phyloP scores from a whole-genome alignment of 2,113 vertebrate species.

The Smithornis capensis region DNA sequence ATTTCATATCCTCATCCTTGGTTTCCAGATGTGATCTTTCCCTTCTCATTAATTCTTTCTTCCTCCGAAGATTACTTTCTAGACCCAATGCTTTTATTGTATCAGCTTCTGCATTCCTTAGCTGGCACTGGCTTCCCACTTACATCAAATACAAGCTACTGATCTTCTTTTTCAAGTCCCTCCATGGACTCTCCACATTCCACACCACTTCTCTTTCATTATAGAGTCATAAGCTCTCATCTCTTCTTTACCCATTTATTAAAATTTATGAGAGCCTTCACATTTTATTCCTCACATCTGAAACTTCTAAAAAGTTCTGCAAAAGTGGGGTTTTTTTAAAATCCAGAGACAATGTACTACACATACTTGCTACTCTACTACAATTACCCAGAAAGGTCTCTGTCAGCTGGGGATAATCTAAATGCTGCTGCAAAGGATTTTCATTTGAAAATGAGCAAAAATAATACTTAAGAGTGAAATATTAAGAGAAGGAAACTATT shows the following conservation, averaged over 20 bases:
- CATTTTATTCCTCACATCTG: neutral
- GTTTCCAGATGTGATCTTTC: neutral
- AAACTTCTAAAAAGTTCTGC: neutral
- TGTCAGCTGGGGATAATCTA: neutral
- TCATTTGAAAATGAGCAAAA: conserved; percentile 6
- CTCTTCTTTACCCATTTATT: neutral
- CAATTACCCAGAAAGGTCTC: neutral
- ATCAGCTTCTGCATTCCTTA: neutral
- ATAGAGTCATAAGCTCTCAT: neutral
- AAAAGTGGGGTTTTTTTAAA: neutral
- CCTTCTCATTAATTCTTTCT: neutral
- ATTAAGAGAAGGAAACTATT: neutral
- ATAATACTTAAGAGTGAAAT: neutral
- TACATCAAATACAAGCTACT: neutral
- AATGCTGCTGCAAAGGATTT: neutral
- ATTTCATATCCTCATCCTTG: neutral
- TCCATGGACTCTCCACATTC: neutral
- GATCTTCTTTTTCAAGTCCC: neutral
- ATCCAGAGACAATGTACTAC: neutral
- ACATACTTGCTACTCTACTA: neutral
- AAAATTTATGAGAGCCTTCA: neutral
- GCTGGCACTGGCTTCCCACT: neutral
- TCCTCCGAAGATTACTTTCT: neutral
- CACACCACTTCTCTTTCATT: neutral
- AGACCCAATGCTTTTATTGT: neutral